Conservation (phyloP, 2,113 vertebrate species). For the Tetraodon nigroviridis region DNA sequence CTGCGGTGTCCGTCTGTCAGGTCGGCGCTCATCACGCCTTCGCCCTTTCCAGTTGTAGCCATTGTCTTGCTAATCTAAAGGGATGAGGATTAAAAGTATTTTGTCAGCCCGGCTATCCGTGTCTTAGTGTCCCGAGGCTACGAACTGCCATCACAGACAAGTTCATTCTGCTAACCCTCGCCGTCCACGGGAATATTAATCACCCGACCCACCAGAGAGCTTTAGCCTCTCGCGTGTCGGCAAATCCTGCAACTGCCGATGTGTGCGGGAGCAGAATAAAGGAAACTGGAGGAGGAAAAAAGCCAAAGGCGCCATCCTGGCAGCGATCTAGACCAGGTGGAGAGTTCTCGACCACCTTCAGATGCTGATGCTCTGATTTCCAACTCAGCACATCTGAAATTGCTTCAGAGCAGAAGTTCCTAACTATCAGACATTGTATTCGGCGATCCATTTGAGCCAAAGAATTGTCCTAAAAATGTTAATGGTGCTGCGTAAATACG, state of each 20-base stretch:
- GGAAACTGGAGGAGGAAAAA: background rate
- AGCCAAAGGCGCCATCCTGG: background rate
- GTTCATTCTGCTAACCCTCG: slow-evolving; percentile 55
- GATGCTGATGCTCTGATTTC: too few relatives aligned
- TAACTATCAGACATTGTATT: too few relatives aligned
- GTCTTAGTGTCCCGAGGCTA: slow-evolving; percentile 43
- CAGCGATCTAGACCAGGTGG: background rate
- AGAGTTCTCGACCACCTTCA: too few relatives aligned
- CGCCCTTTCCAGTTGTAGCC: slow-evolving; percentile 41
- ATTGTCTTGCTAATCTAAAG: slow-evolving; percentile 57
- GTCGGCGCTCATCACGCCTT: slow-evolving; percentile 45
- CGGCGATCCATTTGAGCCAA: too few relatives aligned
- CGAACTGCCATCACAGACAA: slow-evolving; percentile 42
- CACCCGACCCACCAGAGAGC: slow-evolving; percentile 20
- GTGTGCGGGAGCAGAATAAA: background rate
- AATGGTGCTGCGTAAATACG: too few relatives aligned
- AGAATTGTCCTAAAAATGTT: too few relatives aligned
- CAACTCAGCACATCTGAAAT: too few relatives aligned
- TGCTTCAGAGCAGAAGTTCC: too few relatives aligned
- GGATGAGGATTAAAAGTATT: slow-evolving; percentile 59
- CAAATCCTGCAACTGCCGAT: slow-evolving; percentile 25
- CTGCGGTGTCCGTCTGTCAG: slow-evolving; percentile 29
- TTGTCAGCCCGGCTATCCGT: slow-evolving; percentile 42
- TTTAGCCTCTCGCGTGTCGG: slow-evolving; percentile 25
- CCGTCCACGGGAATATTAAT: slow-evolving; percentile 47